These are phyloP conservation scores for Sitta carolinensis DNA, from an alignment of 2,797 vertebrate species.

Conservation along the genomic window DNA sequence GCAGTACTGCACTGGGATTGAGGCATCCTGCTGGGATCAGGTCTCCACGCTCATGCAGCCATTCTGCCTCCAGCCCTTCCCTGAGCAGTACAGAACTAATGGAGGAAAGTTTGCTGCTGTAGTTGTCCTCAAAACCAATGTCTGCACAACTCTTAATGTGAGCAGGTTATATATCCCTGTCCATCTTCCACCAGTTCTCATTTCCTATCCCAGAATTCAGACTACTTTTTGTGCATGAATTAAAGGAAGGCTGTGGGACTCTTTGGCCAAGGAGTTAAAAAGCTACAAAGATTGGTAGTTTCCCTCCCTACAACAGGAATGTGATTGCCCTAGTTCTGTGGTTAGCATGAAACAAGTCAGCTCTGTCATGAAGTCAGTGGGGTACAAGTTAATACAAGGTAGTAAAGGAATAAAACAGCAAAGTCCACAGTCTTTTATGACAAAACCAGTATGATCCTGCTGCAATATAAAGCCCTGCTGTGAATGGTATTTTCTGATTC, in stretches of 20 bases:
- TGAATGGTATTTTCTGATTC: slow-evolving; percentile 26
- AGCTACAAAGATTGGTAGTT: neutral
- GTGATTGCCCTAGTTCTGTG: slow-evolving; percentile 16
- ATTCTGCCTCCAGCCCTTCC: neutral
- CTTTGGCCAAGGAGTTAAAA: neutral
- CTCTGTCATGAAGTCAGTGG: slow-evolving; percentile 36
- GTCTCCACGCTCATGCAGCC: neutral
- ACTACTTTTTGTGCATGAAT: neutral
- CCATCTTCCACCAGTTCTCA: neutral
- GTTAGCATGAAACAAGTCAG: slow-evolving; percentile 46
- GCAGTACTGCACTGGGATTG: neutral
- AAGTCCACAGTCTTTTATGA: slow-evolving; percentile 35
- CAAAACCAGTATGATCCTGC: neutral
- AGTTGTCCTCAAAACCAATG: neutral
- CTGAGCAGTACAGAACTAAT: neutral
- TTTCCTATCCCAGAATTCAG: neutral
- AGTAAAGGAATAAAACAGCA: slow-evolving; percentile 51
- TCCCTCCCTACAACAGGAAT: neutral
- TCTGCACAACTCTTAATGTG: neutral
- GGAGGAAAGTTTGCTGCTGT: neutral
- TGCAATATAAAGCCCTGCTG: neutral
- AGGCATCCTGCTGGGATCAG: neutral
- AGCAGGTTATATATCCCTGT: neutral
- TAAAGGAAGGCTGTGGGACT: neutral
- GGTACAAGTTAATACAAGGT: slow-evolving; percentile 24